These are phyloP conservation scores for Andrena dorsata DNA, from an alignment of 2,888 invertebrate species.

Conservation along the genomic window DNA sequence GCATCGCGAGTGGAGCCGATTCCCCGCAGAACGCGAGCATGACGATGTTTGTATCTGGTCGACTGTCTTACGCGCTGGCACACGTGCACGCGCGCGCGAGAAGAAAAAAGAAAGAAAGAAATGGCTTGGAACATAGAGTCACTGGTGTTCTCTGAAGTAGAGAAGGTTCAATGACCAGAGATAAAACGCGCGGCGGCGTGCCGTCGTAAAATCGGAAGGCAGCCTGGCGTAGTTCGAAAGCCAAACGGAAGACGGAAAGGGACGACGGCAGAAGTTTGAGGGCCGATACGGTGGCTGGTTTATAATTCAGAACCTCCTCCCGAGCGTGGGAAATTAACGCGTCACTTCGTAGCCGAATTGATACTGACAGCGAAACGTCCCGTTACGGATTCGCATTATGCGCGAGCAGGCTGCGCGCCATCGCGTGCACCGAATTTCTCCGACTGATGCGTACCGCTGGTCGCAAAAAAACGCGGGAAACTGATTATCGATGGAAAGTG, in stretches of 20 bases:
- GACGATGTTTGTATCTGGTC: conserved; percentile 18
- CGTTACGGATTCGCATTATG: background rate
- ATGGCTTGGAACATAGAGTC: conserved; percentile 28
- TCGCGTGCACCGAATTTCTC: conserved; percentile 31
- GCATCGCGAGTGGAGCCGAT: background rate
- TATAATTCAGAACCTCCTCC: conserved; percentile 19
- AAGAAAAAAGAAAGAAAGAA: conserved; percentile 17
- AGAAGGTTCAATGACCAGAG: conserved; percentile 54
- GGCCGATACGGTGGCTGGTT: conserved; percentile 13
- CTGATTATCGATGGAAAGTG: conserved; percentile 8
- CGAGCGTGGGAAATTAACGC: conserved; percentile 42
- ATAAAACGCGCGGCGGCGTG: conserved; percentile 45
- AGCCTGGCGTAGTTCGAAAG: conserved; percentile 23
- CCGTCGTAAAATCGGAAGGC: conserved; percentile 54
- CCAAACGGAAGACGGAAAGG: conserved; percentile 41
- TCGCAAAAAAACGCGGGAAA: conserved; percentile 33
- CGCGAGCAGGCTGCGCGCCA: conserved; percentile 14
- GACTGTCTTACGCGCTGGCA: background rate
- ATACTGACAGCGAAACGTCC: conserved; percentile 30
- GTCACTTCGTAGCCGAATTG: conserved; percentile 20
- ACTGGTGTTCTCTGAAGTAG: conserved; percentile 40
- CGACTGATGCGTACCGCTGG: conserved; percentile 1
- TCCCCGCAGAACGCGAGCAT: background rate
- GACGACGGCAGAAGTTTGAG: conserved; percentile 6
- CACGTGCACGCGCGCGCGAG: background rate